A percentile compares a stretch with the other conserved stretches of the same genome.
phyloP scores from a whole-genome alignment of 2,797 vertebrate species.

The Periparus ater region DNA sequence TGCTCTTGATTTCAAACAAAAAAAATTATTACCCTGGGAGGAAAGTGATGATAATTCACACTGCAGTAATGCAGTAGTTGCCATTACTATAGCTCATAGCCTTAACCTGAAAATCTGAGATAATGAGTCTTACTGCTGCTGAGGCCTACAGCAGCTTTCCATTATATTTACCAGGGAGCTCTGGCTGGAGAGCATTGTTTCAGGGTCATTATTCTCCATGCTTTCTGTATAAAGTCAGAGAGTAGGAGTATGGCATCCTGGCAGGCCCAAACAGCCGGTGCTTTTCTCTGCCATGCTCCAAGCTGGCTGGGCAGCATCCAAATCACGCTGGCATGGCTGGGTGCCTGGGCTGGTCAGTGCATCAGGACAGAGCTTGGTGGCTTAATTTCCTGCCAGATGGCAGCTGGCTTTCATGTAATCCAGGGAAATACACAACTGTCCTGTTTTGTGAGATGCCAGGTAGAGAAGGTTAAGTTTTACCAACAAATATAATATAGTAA shows the following conservation, averaged over 20 bases:
- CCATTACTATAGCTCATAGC: background rate
- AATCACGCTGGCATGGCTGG: background rate
- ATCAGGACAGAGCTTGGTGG: background rate
- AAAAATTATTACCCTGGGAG: background rate
- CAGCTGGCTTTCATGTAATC: background rate
- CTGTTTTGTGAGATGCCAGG: background rate
- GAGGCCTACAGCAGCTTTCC: background rate
- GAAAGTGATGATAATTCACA: background rate
- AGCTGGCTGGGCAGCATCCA: background rate
- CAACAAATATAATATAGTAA: accelerated
- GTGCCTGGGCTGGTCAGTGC: background rate
- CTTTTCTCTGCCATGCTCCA: background rate
- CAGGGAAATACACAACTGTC: background rate
- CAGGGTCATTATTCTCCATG: background rate
- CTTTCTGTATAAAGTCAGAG: background rate
- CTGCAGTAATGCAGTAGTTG: background rate
- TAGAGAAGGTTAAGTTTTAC: background rate
- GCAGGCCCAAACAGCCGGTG: background rate
- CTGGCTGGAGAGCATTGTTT: background rate
- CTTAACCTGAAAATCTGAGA: background rate
- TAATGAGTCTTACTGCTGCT: background rate
- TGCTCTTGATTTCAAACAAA: background rate
- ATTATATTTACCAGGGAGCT: background rate
- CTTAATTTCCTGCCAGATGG: background rate
- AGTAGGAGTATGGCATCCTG: background rate